Conservation (phyloP, 1,140 invertebrate species). For the Rhynchophorus ferrugineus region DNA sequence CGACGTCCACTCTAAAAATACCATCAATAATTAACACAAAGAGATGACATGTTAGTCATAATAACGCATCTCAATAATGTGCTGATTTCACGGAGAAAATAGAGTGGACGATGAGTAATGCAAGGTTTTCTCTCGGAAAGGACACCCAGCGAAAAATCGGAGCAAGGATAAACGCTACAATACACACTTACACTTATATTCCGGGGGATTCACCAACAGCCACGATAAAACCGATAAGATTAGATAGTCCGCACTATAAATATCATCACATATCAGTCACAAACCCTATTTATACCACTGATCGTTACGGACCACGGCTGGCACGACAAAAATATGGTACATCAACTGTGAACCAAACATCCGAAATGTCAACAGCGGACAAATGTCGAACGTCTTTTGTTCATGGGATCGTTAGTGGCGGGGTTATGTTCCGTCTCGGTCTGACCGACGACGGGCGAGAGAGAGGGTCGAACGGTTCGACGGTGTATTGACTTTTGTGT, state of each 20-base stretch:
- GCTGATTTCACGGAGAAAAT: too few relatives aligned
- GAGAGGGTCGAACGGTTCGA: neutral
- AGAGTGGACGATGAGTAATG: too few relatives aligned
- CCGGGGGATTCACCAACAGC: conserved; percentile 5
- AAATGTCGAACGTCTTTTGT: neutral
- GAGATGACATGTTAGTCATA: too few relatives aligned
- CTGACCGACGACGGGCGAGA: neutral
- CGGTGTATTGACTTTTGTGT: neutral
- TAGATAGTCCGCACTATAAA: conserved; percentile 9
- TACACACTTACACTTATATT: conserved; percentile 9
- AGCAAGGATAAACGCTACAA: neutral
- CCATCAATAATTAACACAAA: too few relatives aligned
- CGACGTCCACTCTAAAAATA: too few relatives aligned
- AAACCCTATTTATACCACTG: neutral
- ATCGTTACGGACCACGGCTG: neutral
- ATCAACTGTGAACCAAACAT: conserved; percentile 3
- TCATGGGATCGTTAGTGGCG: neutral
- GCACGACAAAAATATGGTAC: conserved; percentile 9
- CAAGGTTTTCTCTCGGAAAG: too few relatives aligned
- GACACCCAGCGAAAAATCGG: too few relatives aligned
- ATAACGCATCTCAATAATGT: too few relatives aligned
- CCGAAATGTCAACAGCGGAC: conserved; percentile 9
- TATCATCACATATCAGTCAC: neutral
- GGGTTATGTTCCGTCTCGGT: neutral
- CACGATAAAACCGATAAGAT: conserved; percentile 7